These are phyloP conservation scores for Pentamera pediparva DNA, from an alignment of 53 echinoderm and acorn worm species.

Conservation along the genomic window DNA sequence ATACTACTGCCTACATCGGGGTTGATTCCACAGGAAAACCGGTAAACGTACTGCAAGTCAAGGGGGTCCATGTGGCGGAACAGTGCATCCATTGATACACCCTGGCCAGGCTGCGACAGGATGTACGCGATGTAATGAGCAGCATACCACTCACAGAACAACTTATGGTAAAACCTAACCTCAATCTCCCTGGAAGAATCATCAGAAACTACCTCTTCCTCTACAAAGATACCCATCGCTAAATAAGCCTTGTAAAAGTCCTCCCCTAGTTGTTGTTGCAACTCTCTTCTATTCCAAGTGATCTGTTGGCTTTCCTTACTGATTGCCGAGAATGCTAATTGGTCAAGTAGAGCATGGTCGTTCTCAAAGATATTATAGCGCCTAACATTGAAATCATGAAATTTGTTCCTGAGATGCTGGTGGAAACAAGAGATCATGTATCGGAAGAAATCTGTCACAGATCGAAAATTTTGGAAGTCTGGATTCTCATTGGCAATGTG, in stretches of 20 bases:
- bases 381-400: neutral
- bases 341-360: neutral
- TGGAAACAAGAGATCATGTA: constrained; percentile 9
- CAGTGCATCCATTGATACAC: neutral
- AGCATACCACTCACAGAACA: constrained; percentile 10
- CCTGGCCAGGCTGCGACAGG: neutral
- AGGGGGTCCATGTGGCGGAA: neutral
- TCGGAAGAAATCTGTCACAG: neutral
- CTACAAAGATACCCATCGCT: neutral
- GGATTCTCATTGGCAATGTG: constrained; percentile 4
- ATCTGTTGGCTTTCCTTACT: neutral
- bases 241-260: neutral
- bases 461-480: neutral
- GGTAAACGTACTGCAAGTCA: neutral
- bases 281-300: neutral
- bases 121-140: neutral
- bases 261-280: neutral
- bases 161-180: constrained; percentile 5
- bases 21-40: neutral
- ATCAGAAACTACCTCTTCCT: neutral
- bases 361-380: neutral
- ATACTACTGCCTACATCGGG: neutral
- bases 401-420: neutral
- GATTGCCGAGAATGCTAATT: neutral
- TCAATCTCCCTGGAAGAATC: neutral